Evolutionary conservation across 2,888 invertebrate species (phyloP).

Genomic region (Hartigia nigra): DNA sequence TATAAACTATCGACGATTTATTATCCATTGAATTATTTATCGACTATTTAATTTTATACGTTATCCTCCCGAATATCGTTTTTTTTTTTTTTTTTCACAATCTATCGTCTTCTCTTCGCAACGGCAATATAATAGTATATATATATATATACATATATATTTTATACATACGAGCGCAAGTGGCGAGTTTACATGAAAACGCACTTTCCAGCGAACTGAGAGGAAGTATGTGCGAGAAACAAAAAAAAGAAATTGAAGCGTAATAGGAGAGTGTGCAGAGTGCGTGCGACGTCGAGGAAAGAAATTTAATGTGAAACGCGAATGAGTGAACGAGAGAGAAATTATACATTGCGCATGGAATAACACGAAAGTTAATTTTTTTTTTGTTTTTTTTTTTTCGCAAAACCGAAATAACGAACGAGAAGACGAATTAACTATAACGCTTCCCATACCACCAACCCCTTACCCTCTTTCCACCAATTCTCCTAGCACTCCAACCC

Average conservation of each 20-base stretch:
- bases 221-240: neutral
- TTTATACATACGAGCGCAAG: neutral
- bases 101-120: neutral
- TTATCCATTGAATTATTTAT: conserved; percentile 36
- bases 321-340: neutral
- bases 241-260: neutral
- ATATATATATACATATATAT: neutral
- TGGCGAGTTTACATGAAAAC: no score
- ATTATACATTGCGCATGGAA: neutral
- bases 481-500: no score
- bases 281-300: neutral
- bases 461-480: neutral
- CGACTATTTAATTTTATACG: conserved; percentile 40
- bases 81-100: neutral
- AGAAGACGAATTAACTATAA: neutral
- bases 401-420: neutral
- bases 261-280: no score
- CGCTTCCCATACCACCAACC: neutral
- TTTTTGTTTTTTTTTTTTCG: no score
- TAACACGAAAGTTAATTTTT: neutral
- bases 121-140: neutral
- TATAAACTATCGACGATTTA: conserved; percentile 16
- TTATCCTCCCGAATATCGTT: neutral
- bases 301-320: neutral
- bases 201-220: no score